Conservation (phyloP, 1,140 invertebrate species). For the Drosophila ambigua region DNA sequence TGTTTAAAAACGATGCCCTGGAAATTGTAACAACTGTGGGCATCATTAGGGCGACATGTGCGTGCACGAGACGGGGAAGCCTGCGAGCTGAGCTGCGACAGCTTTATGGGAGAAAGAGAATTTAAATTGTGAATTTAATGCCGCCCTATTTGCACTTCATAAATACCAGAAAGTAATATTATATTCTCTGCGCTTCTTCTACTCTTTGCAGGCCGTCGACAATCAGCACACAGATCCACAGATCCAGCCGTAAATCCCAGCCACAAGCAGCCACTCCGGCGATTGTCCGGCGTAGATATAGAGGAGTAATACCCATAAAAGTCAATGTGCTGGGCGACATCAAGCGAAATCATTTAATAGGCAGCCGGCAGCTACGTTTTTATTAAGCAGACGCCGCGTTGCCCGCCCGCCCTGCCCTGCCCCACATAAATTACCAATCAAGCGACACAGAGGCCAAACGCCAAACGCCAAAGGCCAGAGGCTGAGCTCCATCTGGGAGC, state of each 20-base stretch:
- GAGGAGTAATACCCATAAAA: conserved; percentile 45
- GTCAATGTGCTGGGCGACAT: conserved; percentile 38
- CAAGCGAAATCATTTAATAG: conserved; percentile 42
- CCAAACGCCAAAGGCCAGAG: conserved; percentile 16
- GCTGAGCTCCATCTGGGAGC: conserved; percentile 8
- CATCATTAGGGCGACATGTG: conserved; percentile 58
- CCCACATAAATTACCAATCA: conserved; percentile 75
- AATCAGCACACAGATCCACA: conserved; percentile 11
- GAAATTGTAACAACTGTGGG: conserved; percentile 65
- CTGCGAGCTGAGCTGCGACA: conserved; percentile 1
- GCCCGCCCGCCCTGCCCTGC: not conserved
- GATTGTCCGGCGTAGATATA: conserved; percentile 30
- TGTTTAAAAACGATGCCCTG: conserved; percentile 56
- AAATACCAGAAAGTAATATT: conserved; percentile 38
- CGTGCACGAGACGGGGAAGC: conserved; percentile 21
- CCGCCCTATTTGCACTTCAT: conserved; percentile 38
- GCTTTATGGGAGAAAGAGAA: not conserved
- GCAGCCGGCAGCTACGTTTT: conserved; percentile 52
- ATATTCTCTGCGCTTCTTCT: conserved; percentile 4
- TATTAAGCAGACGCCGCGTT: conserved; percentile 66
- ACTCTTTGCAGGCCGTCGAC: conserved; percentile 20
- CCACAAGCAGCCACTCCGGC: conserved; percentile 12
- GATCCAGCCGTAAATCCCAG: not conserved
- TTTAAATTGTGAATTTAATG: conserved; percentile 46
- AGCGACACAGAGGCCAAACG: conserved; percentile 50